phyloP scores from a whole-genome alignment of 1,140 invertebrate species.

The fruit fly (Drosophila melanogaster) region Release_6_plus_ISO1_MT NT_037436.4:17505501-17506000 shows the following conservation, averaged over 20 bases:
- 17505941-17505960: conserved; percentile 55
- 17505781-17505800: neutral
- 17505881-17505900: conserved; percentile 23
- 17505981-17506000: conserved; percentile 22
- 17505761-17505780: neutral
- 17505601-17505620: neutral
- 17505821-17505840: conserved; percentile 43
- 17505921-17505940: conserved; percentile 34
- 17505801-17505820: neutral
- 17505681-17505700: neutral
- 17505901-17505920: conserved; percentile 22
- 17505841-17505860: conserved; percentile 40
- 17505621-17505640: neutral
- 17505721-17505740: neutral
- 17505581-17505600: neutral
- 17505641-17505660: neutral
- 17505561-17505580: conserved; percentile 3
- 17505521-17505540: neutral
- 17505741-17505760: neutral
- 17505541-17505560: neutral
- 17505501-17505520: conserved; percentile 13
- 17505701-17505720: no score
- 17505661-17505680: neutral
- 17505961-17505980: conserved; percentile 48
- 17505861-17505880: conserved; percentile 53